A percentile compares a stretch with the other conserved stretches of the same genome.
Evolutionary conservation across 2,797 vertebrate species (phyloP).

Genomic region (Austrolebias charrua): DNA sequence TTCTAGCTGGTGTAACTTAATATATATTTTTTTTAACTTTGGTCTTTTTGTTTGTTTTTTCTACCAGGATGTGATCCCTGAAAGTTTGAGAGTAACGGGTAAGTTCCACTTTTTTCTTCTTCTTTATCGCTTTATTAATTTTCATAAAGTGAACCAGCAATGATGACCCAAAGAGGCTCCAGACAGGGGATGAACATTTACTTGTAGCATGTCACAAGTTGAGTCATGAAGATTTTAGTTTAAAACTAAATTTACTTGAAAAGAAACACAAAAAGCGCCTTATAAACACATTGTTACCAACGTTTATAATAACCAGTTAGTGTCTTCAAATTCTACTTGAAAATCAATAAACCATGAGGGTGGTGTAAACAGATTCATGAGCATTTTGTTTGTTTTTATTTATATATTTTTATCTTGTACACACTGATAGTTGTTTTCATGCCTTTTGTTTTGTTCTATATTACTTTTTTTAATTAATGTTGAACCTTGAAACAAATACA

Average conservation of each 20-base stretch:
- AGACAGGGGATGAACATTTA: neutral
- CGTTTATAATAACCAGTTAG: neutral
- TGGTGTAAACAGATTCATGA: too few relatives aligned
- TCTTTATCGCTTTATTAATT: neutral
- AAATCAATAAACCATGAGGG: neutral
- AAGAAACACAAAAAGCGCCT: too few relatives aligned
- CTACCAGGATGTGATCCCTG: constrained; percentile 88
- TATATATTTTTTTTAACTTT: constrained; percentile 34
- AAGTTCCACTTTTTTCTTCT: constrained; percentile 55
- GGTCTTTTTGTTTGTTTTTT: constrained; percentile 68
- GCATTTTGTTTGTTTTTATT: neutral
- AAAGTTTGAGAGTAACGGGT: constrained; percentile 87
- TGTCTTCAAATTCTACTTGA: neutral
- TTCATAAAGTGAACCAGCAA: neutral
- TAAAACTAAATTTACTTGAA: too few relatives aligned
- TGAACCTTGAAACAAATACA: neutral
- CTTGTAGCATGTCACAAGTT: neutral
- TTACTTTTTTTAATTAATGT: too few relatives aligned
- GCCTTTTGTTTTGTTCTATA: too few relatives aligned
- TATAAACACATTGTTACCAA: too few relatives aligned
- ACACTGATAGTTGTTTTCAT: too few relatives aligned
- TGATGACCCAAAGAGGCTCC: neutral
- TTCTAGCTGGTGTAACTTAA: constrained; percentile 7
- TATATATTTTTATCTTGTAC: neutral
- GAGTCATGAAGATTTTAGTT: too few relatives aligned